A percentile compares a stretch with the other conserved stretches of the same genome.
These are phyloP conservation scores for Antigone vipio DNA, from an alignment of 2,113 vertebrate species.

Conservation along the genomic window DNA sequence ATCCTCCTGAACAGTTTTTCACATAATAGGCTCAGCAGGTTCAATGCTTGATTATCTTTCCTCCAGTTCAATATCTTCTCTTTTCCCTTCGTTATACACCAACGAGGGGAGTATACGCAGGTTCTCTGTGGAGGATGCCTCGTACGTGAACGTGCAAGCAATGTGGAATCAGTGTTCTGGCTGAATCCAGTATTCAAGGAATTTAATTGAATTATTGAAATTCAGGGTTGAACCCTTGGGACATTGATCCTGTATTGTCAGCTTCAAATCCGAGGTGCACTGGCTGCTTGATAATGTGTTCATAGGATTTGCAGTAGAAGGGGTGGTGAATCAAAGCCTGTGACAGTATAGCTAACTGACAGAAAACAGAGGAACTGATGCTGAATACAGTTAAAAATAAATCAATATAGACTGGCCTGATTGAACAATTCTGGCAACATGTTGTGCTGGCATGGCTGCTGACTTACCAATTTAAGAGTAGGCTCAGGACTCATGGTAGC, in stretches of 20 bases:
- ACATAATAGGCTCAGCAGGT: constrained; percentile 70
- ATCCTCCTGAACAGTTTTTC: constrained; percentile 66
- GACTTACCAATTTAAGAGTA: constrained; percentile 66
- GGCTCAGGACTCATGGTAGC: constrained; percentile 50
- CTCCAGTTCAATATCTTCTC: constrained; percentile 59
- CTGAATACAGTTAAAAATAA: constrained; percentile 55
- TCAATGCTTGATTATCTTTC: constrained; percentile 71
- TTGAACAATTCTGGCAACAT: constrained; percentile 46
- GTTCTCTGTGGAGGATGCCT: constrained; percentile 28
- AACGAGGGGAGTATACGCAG: constrained; percentile 17
- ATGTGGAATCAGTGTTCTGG: constrained; percentile 66
- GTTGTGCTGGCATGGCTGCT: constrained; percentile 58
- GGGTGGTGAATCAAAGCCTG: constrained; percentile 71
- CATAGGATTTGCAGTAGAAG: constrained; percentile 60
- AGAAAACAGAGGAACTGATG: constrained; percentile 69
- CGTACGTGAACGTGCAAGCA: constrained; percentile 48
- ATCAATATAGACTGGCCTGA: constrained; percentile 55
- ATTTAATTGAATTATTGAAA: constrained; percentile 78
- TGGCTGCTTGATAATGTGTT: constrained; percentile 62
- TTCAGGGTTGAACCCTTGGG: constrained; percentile 62
- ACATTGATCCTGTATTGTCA: constrained; percentile 72
- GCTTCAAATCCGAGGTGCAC: constrained; percentile 51
- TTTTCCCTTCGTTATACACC: constrained; percentile 59
- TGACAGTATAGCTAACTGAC: constrained; percentile 64
- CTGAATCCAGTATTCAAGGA: constrained; percentile 59